Evolutionary conservation across 2,888 invertebrate species (phyloP).

Genomic region (Ichneumon xanthorius): DNA sequence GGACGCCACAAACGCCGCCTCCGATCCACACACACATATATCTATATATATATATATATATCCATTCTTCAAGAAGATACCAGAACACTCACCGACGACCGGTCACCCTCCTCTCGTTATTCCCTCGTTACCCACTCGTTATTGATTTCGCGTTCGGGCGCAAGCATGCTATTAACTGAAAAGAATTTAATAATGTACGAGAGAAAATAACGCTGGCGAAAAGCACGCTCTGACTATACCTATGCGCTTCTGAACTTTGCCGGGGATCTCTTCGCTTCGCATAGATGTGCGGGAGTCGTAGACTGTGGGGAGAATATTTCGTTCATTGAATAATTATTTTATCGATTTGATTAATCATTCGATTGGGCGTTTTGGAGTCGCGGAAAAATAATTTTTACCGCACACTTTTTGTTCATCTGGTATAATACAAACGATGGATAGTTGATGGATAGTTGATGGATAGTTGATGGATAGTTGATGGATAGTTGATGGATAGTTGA

Average conservation of each 20-base stretch:
- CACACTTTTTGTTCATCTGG: too few relatives aligned
- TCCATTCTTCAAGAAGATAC: conserved; percentile 53
- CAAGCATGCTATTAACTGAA: conserved; percentile 62
- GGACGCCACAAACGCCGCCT: conserved; percentile 26
- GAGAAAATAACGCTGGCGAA: conserved; percentile 48
- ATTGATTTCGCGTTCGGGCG: conserved; percentile 64
- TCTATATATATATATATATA: conserved; percentile 11
- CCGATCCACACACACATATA: not conserved
- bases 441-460: too few relatives aligned
- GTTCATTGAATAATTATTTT: not conserved
- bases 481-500: too few relatives aligned
- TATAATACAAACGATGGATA: too few relatives aligned
- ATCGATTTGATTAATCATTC: not conserved
- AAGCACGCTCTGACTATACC: not conserved
- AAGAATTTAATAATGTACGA: conserved; percentile 68
- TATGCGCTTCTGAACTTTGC: conserved; percentile 25
- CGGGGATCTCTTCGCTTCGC: not conserved
- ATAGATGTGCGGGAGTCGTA: not conserved
- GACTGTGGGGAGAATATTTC: not conserved
- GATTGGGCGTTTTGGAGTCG: not conserved
- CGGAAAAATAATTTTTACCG: not conserved
- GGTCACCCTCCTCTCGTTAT: conserved; percentile 59
- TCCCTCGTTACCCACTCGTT: conserved; percentile 61
- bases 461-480: too few relatives aligned
- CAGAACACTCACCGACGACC: conserved; percentile 42